Base-by-base conservation (phyloP, 2,797 vertebrate genomes). In the Phylloscopus collybita region DNA sequence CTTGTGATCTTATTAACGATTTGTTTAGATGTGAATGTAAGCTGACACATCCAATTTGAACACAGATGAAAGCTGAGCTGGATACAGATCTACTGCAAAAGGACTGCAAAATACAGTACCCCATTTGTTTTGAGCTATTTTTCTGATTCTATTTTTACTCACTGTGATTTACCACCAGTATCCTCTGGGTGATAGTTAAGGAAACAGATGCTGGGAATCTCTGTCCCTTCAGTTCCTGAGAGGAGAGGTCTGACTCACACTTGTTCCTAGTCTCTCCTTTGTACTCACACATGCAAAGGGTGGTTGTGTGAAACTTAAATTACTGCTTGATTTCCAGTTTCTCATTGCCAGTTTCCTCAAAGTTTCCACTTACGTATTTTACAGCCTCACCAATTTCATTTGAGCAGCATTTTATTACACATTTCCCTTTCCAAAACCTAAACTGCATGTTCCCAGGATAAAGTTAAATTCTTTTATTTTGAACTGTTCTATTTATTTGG, bases 151-250 rank as follows among this genome's bases (percentile, higher is more conserved):
- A 99, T 99, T 99, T 99, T 98, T 98, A 98, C 97, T 97, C 98
- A 73, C 97, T 97, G 97, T 99, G 98, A 99, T 99, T 99, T 99
- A 98, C 98, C 98, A 98, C 97, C 98, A 94, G 98, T 98, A 99
- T 99, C 98, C 99, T 99, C 98, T 97, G 98, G 98, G 97, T 98
- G 98, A 99, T 98, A 98, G 98, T 98, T 97, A 98, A 99, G 99
- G 99, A 99, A 99, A 99, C 99, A 99, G 99, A 99, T 99, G 99
- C 97, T 98, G 97, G 98, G 98, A 99, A 99, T 99, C 98, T 98
- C 98, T 98, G 98, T 98, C 98, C 97, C 95, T 98, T 98, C 97
- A 97, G 98, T 99, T 99, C 98, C 99, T 98, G 98, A 96, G 98
- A 98, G 98, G 98, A 98, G 98, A 96, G 97, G 96, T 98, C 97